Evolutionary conservation across 2,797 vertebrate genomes (phyloP).

Genomic region (Pelochelys cantorii): DNA sequence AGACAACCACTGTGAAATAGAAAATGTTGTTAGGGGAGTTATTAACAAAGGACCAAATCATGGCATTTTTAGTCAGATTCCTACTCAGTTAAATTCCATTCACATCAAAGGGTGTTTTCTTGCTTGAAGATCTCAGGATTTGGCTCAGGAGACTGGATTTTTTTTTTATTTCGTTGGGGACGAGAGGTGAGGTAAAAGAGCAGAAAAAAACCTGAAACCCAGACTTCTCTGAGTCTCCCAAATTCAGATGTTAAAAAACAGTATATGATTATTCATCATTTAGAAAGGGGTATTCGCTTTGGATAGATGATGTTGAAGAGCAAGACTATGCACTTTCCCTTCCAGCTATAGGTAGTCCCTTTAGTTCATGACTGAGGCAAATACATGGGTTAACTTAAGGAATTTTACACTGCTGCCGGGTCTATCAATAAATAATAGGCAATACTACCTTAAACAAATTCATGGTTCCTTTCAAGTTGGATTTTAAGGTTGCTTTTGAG

Average conservation of each 20-base stretch:
- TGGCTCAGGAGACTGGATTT: not conserved
- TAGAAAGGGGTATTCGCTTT: not conserved
- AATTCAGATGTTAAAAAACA: not conserved
- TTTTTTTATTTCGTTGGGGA: not conserved
- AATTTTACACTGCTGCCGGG: not conserved
- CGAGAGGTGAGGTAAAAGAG: not conserved
- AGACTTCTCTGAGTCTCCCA: not conserved
- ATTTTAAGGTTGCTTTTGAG: not conserved
- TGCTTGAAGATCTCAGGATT: not conserved
- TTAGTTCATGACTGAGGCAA: not conserved
- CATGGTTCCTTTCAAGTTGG: not conserved
- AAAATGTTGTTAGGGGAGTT: fast-evolving
- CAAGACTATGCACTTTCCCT: not conserved
- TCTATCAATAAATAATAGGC: not conserved
- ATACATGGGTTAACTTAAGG: not conserved
- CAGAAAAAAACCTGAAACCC: not conserved
- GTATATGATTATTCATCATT: not conserved
- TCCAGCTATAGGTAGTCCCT: not conserved
- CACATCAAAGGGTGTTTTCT: not conserved
- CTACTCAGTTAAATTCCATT: not conserved
- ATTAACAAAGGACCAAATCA: not conserved
- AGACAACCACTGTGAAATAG: not conserved
- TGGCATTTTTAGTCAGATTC: not conserved
- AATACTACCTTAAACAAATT: not conserved
- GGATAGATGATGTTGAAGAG: not conserved